Base-by-base conservation (phyloP, 2,888 invertebrate genomes). In the Phragmatobia fuliginosa region DNA sequence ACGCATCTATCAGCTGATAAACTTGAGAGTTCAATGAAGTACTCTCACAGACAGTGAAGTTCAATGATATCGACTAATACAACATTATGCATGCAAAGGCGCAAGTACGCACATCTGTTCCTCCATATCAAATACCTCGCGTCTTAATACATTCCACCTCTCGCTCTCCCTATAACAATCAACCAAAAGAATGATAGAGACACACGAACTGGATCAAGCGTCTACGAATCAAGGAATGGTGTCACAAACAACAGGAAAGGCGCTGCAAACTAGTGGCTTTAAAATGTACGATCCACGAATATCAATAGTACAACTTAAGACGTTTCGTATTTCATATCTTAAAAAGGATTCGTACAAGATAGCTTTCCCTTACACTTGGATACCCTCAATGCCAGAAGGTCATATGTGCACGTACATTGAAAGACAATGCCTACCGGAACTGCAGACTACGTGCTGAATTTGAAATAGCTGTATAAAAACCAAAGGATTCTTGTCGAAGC, bases 391-490 rank as follows among this genome's bases (percentile, higher is more conserved):
- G 84, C 79, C 84, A 86, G 88, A 94, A 94, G 88, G 92, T 88
- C 91, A 86, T 88, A 95, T 90, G 88, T 90, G 76, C 87, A 77
- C 82, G 87, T 91, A 91, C 90, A 82, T 86, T 85, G 91, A 86
- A 89, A 91, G 92, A 91, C 93, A 90, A 91, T 91, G 90, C 90
- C 89, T 91, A 91, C 94, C 94, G 94, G 94, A 94, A 94, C 94
- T 91, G 83, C 80, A 85, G 78, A 88, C 86, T 86, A 91, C 91
- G 94, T 88, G 86, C 91, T 93, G 93, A 94, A 94, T 95, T 94
- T 92, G 93, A 94, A 95, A 95, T 95, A 92, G 95, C 95, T 93
- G 95, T 95, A 95, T 95, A 95, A 95, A 95, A 95, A 94, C 91
- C 86, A 85, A 81, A 75, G 90, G 85, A 88, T 93, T 92, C 93